Evolutionary conservation across 2,113 vertebrate genomes (phyloP), one percentile per base, ranked within the genome.

Genomic region (Pheucticus melanocephalus): DNA sequence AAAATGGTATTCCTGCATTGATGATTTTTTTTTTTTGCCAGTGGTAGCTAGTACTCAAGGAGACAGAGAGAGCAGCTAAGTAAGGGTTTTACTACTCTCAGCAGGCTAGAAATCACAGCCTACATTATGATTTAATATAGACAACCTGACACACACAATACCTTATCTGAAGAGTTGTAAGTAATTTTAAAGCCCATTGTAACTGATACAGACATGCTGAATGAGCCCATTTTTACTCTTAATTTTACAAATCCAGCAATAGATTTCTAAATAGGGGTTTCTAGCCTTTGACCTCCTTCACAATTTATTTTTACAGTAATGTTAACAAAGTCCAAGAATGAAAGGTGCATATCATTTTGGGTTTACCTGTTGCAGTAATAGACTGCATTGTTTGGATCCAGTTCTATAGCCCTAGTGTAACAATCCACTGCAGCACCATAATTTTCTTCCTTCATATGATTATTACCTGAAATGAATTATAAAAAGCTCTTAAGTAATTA

Each of bases 361-460:
- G 86, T 53, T 96, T 98, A 99, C 99, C 99, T 99, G 97, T 99
- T 99, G 92, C 99, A 99, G 95, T 99, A 99, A 97, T 99, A 99
- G 57, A 99, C 99, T 2, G 99, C 99, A 64, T 99, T 99, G 83
- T 98, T 99, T 71, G 99, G 97, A 97, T 99, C 99, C 98, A 99
- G 53, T 81, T 99, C 98, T 79, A 99, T 98, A 85, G 99, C 99
- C 96, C 98, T 98, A 27, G 98, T 99, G 84, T 99, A 99, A 94
- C 99, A 99, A 72, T 99, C 99, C 96, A 99, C 97, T 23, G 99
- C 99, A 71, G 98, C 98, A 91, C 97, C 96, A 64, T 99, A 99
- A 96, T 99, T 99, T 98, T 99, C 99, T 94, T 99, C 99, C 96
- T 99, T 99, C 99, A 99, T 99, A 94, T 99, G 99, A 94, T 99